Conservation (phyloP, 2,797 vertebrate genomes). For the Euphonia xanthogaster region DNA sequence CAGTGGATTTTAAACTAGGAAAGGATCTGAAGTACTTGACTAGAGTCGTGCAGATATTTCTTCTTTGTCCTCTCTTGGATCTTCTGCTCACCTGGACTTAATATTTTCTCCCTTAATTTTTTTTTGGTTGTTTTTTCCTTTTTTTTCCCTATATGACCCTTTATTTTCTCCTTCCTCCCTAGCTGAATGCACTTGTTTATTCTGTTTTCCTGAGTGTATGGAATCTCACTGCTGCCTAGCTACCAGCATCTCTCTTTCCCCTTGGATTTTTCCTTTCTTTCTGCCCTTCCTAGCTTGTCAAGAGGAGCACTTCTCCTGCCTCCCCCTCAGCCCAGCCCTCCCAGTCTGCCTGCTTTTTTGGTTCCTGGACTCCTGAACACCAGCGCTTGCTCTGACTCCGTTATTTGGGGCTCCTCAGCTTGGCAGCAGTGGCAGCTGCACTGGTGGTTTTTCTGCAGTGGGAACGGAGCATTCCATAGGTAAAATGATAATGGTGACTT, state of each 20-base stretch:
- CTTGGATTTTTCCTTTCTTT: neutral
- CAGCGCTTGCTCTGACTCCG: neutral
- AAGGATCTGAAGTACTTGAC: neutral
- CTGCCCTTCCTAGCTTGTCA: neutral
- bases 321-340: neutral
- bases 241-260: neutral
- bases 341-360: constrained; percentile 19
- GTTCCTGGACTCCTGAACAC: neutral
- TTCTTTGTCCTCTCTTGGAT: neutral
- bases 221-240: neutral
- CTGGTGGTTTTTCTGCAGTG: constrained; percentile 39
- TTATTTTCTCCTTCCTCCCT: neutral
- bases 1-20: neutral
- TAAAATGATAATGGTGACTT: constrained; percentile 62
- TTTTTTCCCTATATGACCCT: neutral
- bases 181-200: neutral
- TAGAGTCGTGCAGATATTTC: neutral
- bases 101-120: neutral
- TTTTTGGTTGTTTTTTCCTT: neutral
- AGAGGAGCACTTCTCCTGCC: neutral
- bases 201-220: neutral
- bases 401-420: constrained; percentile 23
- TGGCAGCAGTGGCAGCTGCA: constrained; percentile 39
- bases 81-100: neutral
- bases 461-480: constrained; percentile 55